A percentile compares a stretch with the other conserved stretches of the same genome.
Evolutionary conservation across 2,888 invertebrate genomes (phyloP).

Genomic region (Oscheius myriophilus): DNA sequence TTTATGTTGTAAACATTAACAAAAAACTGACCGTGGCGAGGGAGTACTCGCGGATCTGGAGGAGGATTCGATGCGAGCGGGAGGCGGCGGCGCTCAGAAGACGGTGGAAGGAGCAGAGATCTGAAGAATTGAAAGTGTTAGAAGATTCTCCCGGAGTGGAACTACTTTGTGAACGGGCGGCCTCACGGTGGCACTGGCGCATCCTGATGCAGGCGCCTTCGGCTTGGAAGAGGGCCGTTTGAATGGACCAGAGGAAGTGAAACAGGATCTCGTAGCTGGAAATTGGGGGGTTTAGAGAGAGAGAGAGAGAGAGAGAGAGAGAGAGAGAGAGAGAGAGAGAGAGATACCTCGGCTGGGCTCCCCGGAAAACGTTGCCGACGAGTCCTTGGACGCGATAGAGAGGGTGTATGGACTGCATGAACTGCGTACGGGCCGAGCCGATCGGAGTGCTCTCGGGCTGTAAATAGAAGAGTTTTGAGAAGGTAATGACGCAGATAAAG

Average conservation of each 20-base stretch:
- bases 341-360: slow-evolving; percentile 12
- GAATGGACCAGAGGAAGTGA: slow-evolving; percentile 51
- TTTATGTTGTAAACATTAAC: background rate
- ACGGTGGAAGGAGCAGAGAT: slow-evolving; percentile 2
- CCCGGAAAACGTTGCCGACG: slow-evolving; percentile 16
- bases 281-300: too few species aligned
- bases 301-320: too few species aligned
- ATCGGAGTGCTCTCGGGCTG: slow-evolving; percentile 39
- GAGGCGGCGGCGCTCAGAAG: background rate
- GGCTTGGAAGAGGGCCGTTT: slow-evolving; percentile 24
- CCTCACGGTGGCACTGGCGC: background rate
- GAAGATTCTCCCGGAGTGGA: too few species aligned
- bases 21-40: slow-evolving; percentile 6
- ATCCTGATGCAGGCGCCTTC: background rate
- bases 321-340: too few species aligned
- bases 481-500: too few species aligned
- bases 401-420: slow-evolving; percentile 44
- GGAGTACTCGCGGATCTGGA: slow-evolving; percentile 23
- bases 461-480: slow-evolving; percentile 13
- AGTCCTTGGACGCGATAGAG: slow-evolving; percentile 12
- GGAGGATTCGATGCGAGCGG: slow-evolving; percentile 12
- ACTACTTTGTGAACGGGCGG: background rate
- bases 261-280: slow-evolving; percentile 44
- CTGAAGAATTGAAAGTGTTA: background rate
- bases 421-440: slow-evolving; percentile 43